Conservation (phyloP, 2,888 invertebrate species). For the Mythimna albipuncta region DNA sequence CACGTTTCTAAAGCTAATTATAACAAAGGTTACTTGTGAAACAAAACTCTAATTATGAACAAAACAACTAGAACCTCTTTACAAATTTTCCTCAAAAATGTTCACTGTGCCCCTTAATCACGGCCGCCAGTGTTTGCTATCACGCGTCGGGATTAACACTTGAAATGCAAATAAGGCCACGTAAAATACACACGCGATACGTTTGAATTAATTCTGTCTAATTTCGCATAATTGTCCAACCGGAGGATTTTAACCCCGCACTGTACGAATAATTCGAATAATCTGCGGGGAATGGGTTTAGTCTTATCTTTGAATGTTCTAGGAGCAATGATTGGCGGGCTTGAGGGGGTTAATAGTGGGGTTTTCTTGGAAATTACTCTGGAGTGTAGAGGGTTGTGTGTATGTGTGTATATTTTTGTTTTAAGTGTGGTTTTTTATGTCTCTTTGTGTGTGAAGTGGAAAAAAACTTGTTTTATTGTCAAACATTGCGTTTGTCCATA, state of each 20-base stretch:
- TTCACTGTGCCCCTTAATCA: constrained; percentile 48
- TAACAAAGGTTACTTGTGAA: not conserved
- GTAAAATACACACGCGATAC: constrained; percentile 65
- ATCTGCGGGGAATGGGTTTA: constrained; percentile 57
- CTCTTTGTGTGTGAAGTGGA: not conserved
- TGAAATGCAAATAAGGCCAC: constrained; percentile 70
- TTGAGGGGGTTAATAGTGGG: constrained; percentile 33
- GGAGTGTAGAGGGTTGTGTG: not conserved
- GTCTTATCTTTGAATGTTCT: constrained; percentile 56
- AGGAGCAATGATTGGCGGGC: constrained; percentile 43
- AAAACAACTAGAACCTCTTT: constrained; percentile 19
- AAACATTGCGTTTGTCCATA: too few relatives aligned
- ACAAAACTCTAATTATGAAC: not conserved
- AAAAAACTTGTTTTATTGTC: not conserved
- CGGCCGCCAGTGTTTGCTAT: constrained; percentile 60
- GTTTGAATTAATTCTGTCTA: constrained; percentile 67
- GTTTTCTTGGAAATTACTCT: constrained; percentile 15
- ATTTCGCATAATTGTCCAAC: constrained; percentile 68
- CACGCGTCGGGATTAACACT: constrained; percentile 66
- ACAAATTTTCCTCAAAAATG: constrained; percentile 13
- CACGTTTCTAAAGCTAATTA: too few relatives aligned
- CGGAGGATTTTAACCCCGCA: constrained; percentile 62
- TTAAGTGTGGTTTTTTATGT: not conserved
- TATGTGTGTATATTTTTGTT: not conserved
- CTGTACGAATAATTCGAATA: constrained; percentile 55